Evolutionary conservation across 1,140 invertebrate species (phyloP), one percentile per base, ranked within the genome.

Genomic region (silkworm (Bombyx mori)): DNA sequence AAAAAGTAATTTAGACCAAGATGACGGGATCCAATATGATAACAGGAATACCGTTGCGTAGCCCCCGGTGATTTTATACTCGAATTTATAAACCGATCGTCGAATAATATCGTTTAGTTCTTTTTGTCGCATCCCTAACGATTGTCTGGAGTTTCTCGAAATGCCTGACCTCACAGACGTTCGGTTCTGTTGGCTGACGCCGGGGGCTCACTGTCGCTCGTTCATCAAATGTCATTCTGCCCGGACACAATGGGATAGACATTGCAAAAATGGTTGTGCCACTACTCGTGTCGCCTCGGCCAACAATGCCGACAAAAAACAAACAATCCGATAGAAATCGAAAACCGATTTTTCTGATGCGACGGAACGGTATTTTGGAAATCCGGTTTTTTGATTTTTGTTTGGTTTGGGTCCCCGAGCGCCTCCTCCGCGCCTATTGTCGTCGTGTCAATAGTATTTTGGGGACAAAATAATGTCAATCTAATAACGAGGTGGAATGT

Each of bases 301-400:
- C 67, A 61, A 86, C 83, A 86, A 86, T 85, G 80, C 75, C 42
- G 18, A 26, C 22, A 85, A 87, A 82, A 87, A 85, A 85, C 83
- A 86, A 86, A 86, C 84, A 84, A 82, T 81, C 76, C 66, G 77
- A 86, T 86, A 84, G 83, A 86, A 85, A 86, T 83, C 82, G 80
- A 86, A 85, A 85, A 85, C 79, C 75, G 75, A 81, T 73, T 73
- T 75, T 84, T 79, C 74, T 67, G 73, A 75, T 75, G 75, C 80
- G 70, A 75, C 72, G 49, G 65, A 85, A 86, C 83, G 83, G 83
- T 82, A 87, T 84, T 87, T 87, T 82, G 82, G 79, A 83, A 80
- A 87, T 87, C 82, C 80, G 84, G 84, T 87, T 87, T 82, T 72
- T 66, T 74, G 50, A 54, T 65, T 75, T 81, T 77, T 73, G 67